phyloP scores from a whole-genome alignment of 2,797 vertebrate species.

The Smutsia temminckii region DNA sequence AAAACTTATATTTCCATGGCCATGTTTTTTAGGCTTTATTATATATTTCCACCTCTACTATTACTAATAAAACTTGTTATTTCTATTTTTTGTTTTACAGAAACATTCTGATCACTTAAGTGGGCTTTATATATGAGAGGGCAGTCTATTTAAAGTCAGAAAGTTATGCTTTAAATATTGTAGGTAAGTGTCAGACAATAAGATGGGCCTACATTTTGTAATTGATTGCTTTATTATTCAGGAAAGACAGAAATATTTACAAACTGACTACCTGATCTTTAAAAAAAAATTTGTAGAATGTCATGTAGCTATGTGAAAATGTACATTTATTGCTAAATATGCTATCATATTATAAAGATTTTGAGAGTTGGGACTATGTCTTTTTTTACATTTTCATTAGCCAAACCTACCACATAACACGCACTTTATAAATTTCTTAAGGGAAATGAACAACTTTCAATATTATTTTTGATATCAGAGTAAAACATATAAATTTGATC shows the following conservation, averaged over 20 bases:
- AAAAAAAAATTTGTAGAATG: neutral
- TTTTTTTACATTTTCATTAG: neutral
- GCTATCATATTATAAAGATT: neutral
- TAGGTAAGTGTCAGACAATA: neutral
- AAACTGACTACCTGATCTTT: neutral
- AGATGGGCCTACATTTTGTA: neutral
- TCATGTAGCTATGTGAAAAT: neutral
- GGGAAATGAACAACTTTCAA: neutral
- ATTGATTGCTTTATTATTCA: constrained; percentile 13
- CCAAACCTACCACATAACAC: neutral
- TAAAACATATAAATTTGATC: neutral
- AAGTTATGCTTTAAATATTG: neutral
- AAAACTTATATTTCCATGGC: neutral
- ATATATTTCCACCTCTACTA: neutral
- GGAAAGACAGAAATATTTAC: neutral
- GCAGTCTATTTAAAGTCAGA: constrained; percentile 26
- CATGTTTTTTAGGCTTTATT: neutral
- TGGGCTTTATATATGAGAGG: neutral
- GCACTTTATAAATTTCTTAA: neutral
- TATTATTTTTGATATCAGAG: neutral
- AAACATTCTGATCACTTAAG: constrained; percentile 20
- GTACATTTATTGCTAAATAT: neutral
- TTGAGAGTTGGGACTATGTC: neutral
- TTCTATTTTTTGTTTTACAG: neutral
- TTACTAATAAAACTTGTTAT: neutral